A percentile compares a stretch with the other conserved stretches of the same genome.
Evolutionary conservation across 2,113 vertebrate genomes (phyloP).

Genomic region (Phyllostomus discolor): DNA sequence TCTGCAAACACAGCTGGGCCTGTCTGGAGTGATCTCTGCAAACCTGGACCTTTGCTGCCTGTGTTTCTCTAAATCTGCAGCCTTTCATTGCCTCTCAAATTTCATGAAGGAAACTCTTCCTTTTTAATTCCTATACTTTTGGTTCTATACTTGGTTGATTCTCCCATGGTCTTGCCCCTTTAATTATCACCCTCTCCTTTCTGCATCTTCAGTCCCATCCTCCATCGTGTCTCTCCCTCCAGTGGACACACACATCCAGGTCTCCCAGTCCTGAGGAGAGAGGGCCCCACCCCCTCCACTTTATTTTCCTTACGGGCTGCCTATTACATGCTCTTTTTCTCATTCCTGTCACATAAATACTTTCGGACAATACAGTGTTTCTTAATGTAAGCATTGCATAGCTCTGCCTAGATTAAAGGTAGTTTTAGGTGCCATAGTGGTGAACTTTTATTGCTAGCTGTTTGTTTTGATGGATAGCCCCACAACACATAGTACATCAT

Average conservation of each 20-base stretch:
- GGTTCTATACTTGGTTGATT: neutral
- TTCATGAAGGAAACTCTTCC: neutral
- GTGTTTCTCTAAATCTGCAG: rapidly evolving
- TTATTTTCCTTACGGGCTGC: neutral
- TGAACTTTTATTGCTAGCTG: neutral
- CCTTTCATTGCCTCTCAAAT: neutral
- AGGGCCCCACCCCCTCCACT: rapidly evolving
- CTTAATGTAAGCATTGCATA: neutral
- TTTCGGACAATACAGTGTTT: neutral
- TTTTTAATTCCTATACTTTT: neutral
- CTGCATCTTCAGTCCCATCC: rapidly evolving
- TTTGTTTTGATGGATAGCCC: constrained; percentile 14
- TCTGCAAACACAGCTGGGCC: neutral
- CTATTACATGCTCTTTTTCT: neutral
- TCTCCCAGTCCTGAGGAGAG: neutral
- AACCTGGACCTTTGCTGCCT: neutral
- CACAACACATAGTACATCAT: neutral
- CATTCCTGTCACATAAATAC: neutral
- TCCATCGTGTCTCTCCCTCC: neutral
- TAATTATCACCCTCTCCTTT: rapidly evolving
- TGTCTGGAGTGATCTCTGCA: neutral
- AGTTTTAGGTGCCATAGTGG: neutral
- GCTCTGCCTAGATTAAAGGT: neutral
- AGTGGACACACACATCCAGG: neutral
- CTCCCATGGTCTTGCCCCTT: neutral